phyloP scores from a whole-genome alignment of 2,888 invertebrate genomes.

The Ferdinandea cuprea region DNA sequence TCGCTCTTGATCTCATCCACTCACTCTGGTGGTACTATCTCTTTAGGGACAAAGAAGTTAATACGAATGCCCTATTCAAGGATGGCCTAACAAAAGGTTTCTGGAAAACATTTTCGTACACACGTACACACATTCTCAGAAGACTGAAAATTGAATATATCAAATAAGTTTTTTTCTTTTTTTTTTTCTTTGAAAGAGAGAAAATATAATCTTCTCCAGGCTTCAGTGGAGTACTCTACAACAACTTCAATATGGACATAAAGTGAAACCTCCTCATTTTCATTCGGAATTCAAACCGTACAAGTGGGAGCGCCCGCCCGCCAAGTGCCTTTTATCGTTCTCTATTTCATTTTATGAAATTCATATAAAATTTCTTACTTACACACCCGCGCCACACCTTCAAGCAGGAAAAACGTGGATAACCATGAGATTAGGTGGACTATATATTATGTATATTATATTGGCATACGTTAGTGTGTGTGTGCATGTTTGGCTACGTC shows the following conservation, averaged over 20 bases:
- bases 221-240: slow-evolving; percentile 4
- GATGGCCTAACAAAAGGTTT: slow-evolving; percentile 45
- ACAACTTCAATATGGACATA: background rate
- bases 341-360: slow-evolving; percentile 24
- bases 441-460: no score
- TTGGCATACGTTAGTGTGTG: background rate
- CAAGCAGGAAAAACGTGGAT: background rate
- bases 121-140: background rate
- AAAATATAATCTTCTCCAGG: slow-evolving; percentile 17
- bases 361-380: slow-evolving; percentile 19
- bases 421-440: background rate
- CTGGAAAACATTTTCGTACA: slow-evolving; percentile 26
- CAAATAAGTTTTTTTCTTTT: slow-evolving; percentile 4
- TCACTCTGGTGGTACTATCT: slow-evolving; percentile 8
- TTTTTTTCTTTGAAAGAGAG: background rate
- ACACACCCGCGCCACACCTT: background rate
- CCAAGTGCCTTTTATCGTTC: slow-evolving; percentile 23
- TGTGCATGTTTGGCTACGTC: slow-evolving; percentile 2
- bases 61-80: slow-evolving; percentile 53
- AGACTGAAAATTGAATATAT: slow-evolving; percentile 30
- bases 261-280: background rate
- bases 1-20: background rate
- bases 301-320: background rate
- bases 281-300: background rate
- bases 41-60: slow-evolving; percentile 38